Evolutionary conservation across 2,888 invertebrate species (phyloP).

Genomic region (Leptinotarsa haldemani): DNA sequence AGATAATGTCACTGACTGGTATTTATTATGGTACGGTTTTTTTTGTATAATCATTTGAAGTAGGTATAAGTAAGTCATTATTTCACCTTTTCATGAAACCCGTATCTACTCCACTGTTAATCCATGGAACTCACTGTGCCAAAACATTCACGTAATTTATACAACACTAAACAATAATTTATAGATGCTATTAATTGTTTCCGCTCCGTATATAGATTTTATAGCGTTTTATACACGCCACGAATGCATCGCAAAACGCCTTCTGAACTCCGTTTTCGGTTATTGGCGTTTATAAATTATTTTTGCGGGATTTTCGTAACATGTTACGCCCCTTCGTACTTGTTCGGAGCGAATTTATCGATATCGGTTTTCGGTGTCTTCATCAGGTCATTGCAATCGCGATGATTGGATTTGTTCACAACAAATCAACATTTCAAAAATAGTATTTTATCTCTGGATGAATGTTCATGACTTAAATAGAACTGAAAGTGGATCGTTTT

Average conservation of each 20-base stretch:
- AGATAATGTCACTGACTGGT: too few relatives aligned
- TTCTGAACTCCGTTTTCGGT: constrained; percentile 32
- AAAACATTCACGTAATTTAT: constrained; percentile 42
- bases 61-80: background rate
- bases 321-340: background rate
- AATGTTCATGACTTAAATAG: too few relatives aligned
- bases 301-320: constrained; percentile 29
- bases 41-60: too few relatives aligned
- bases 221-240: constrained; percentile 38
- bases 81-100: background rate
- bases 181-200: constrained; percentile 48
- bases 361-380: background rate
- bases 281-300: constrained; percentile 37
- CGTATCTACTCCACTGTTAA: background rate
- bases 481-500: too few relatives aligned
- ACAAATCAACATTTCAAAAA: background rate
- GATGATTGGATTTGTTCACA: background rate
- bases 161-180: constrained; percentile 50
- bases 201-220: constrained; percentile 48
- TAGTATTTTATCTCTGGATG: too few relatives aligned
- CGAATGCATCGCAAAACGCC: constrained; percentile 25
- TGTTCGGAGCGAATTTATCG: background rate
- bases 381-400: background rate
- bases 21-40: too few relatives aligned
- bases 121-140: constrained; percentile 7